Evolutionary conservation across 2,888 invertebrate genomes (phyloP), one percentile per base, ranked within the genome.

Genomic region (Heliconius erato): DNA sequence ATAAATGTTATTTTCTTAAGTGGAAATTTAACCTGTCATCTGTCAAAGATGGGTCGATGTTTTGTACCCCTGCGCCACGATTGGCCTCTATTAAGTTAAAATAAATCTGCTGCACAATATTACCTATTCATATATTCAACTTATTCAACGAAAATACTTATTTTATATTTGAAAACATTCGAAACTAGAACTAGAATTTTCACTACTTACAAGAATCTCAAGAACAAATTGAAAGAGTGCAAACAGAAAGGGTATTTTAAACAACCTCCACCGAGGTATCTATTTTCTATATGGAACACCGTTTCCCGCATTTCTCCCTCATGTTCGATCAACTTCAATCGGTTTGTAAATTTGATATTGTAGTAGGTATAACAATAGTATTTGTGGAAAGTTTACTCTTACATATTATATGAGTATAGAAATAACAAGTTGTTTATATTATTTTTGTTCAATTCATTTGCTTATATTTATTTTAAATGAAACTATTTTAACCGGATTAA

Each of bases 201-300:
- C 19, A 32, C 19, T 74, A 44, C 19, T 5, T 65, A n/a, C 7
- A 40, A 28, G 40, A 68, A 69, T 69, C 68, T 69, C n/a, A 23
- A 69, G 44, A 49, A 35, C 67, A 35, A 80, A 28, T 74, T 80
- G 68, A 68, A 80, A 74, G 74, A 80, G 74, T 76, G 76, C 54
- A 76, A 76, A 80, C 74, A 80, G 79, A 80, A 80, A 80, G 72
- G 67, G 28, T 74, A 76, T 80, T 76, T 80, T 74, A 80, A 76
- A 80, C 80, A 69, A 80, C 74, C 44, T 59, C 49, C 69, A 68
- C 74, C 59, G 74, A 74, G 67, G 59, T 59, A 80, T 80, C 63
- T 80, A 35, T 76, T 54, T 76, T 68, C 74, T 80, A 80, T 76
- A 69, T 69, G 76, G 76, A 76, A 67, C 67, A 74, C 67, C 74